Evolutionary conservation across 2,797 vertebrate species (phyloP).

Genomic region (Salmo trutta): DNA sequence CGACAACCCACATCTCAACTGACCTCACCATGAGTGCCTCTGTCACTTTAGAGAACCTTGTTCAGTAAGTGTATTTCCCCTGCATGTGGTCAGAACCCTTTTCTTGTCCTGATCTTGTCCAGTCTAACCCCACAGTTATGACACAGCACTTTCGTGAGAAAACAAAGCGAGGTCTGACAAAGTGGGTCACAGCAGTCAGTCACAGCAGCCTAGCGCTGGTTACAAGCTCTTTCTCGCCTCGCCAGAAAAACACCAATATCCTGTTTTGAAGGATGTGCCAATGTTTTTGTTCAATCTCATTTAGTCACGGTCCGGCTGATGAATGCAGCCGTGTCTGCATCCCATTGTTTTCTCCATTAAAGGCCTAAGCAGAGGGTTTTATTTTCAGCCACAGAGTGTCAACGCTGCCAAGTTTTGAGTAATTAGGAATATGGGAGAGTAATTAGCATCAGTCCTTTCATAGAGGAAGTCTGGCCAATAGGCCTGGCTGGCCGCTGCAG

Average conservation of each 20-base stretch:
- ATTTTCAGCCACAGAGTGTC: constrained; percentile 3
- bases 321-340: not conserved
- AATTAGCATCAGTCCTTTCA: constrained; percentile 10
- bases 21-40: not conserved
- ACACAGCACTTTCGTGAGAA: not conserved
- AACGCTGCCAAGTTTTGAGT: constrained; percentile 16
- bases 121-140: not conserved
- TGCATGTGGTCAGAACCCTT: not conserved
- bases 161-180: not conserved
- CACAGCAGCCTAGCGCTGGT: not conserved
- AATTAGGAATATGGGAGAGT: constrained; percentile 16
- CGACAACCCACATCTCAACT: not conserved
- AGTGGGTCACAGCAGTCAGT: not conserved
- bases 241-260: constrained; percentile 15
- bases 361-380: not conserved
- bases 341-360: constrained; percentile 5
- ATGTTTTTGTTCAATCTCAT: constrained; percentile 21
- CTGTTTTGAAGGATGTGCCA: constrained; percentile 25
- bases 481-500: not conserved
- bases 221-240: not conserved
- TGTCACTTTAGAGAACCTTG: not conserved
- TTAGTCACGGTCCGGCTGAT: not conserved
- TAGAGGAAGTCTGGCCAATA: constrained; percentile 1
- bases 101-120: not conserved
- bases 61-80: not conserved